phyloP scores from a whole-genome alignment of 2,888 invertebrate species.

The Lingula anatina region DNA sequence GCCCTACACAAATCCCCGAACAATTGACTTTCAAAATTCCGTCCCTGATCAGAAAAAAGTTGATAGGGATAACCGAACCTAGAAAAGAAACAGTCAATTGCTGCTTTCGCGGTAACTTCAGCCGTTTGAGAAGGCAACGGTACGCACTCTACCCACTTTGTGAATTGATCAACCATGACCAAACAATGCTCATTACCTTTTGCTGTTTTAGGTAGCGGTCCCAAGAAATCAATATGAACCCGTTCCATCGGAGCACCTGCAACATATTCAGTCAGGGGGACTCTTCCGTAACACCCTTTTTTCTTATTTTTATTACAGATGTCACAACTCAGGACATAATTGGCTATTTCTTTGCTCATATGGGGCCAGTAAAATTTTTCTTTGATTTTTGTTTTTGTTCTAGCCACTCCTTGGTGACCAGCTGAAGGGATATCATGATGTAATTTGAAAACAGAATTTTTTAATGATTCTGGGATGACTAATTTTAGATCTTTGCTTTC shows the following conservation, averaged over 20 bases:
- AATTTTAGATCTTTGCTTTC: neutral
- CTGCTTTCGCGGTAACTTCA: constrained; percentile 8
- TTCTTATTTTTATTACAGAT: constrained; percentile 5
- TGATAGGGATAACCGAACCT: constrained; percentile 10
- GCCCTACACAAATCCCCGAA: constrained; percentile 10
- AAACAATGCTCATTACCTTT: constrained; percentile 5
- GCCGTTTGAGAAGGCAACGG: constrained; percentile 9
- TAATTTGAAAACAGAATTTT: neutral
- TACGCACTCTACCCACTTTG: constrained; percentile 13
- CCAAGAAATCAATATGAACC: constrained; percentile 11
- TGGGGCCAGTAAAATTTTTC: neutral
- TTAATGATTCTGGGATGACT: constrained; percentile 2
- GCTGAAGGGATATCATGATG: neutral
- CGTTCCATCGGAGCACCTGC: constrained; percentile 58
- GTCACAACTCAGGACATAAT: neutral
- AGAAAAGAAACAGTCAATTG: constrained; percentile 9
- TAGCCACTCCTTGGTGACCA: constrained; percentile 1
- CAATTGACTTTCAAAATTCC: constrained; percentile 10
- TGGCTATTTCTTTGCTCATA: neutral
- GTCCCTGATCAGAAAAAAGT: constrained; percentile 9
- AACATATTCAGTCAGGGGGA: constrained; percentile 63
- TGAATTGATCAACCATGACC: constrained; percentile 12
- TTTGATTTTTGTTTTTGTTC: neutral
- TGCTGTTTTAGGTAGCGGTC: constrained; percentile 7
- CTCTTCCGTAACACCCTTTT: neutral